These are phyloP conservation scores for Thymallus thymallus DNA, from an alignment of 2,113 vertebrate genomes.

Conservation along the genomic window DNA sequence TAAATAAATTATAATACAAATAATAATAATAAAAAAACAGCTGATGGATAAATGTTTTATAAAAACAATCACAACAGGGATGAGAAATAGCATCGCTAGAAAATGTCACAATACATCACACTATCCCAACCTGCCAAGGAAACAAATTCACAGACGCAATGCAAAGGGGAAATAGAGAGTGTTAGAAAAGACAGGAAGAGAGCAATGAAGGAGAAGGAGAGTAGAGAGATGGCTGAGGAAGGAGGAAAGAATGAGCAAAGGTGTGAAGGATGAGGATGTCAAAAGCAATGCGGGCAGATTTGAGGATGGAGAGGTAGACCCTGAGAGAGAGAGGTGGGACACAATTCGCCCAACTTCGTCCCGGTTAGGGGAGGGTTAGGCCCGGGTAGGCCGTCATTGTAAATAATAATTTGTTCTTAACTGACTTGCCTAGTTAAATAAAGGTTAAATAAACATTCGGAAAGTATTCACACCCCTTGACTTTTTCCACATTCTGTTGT, in stretches of 20 bases:
- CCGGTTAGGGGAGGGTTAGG: too few species aligned
- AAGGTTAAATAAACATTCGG: too few species aligned
- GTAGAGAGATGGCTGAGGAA: slow-evolving; percentile 16
- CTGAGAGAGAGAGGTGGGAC: not conserved
- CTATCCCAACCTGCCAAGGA: slow-evolving; percentile 39
- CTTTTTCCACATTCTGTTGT: too few species aligned
- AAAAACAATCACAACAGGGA: slow-evolving; percentile 27
- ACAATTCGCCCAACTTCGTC: too few species aligned
- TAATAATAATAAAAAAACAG: not conserved
- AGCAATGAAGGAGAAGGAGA: not conserved
- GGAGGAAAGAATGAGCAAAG: not conserved
- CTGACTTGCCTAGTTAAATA: too few species aligned
- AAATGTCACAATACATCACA: slow-evolving; percentile 64
- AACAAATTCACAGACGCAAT: slow-evolving; percentile 53
- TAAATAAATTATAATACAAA: too few species aligned
- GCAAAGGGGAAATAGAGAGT: slow-evolving; percentile 36
- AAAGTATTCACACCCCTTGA: too few species aligned
- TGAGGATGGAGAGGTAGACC: not conserved
- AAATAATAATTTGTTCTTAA: too few species aligned
- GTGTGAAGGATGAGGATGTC: not conserved
- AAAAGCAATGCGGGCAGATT: not conserved
- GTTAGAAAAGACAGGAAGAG: slow-evolving; percentile 34
- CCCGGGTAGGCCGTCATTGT: too few species aligned
- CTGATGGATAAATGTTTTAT: slow-evolving; percentile 47
- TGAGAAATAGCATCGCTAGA: slow-evolving; percentile 51